Base-by-base conservation (phyloP, 1,140 invertebrate species). In the Camponotus pennsylvanicus region DNA sequence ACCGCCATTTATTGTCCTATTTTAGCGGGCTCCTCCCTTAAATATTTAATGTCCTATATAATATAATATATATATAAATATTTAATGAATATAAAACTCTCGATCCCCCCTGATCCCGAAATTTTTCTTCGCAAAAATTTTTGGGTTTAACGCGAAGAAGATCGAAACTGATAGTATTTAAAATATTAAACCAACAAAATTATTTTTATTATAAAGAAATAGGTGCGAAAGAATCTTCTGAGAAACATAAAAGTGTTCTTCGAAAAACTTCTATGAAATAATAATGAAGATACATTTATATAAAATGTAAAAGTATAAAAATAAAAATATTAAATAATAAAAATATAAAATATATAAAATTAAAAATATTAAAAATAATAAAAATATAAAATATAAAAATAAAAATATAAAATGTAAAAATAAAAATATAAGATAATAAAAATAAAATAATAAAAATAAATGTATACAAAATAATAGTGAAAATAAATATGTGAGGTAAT, bases 1-100 rank as follows among this genome's bases (percentile, higher is more conserved):
- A 27, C n/a, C 37, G 77, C 13, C 34, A 21, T 78, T 85, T 85
- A 66, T 67, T 78, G 45, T 78, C 13, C 59, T 85, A 85, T 78
- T 85, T 85, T 85, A 77, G 57, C 64, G 27, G 15, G 45, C 49
- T 49, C 4, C 40, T 83, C 32, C 37, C 75, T 83, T 85, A 57
- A 73, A 45, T 49, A 61, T 45, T 45, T 59, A 2, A 18, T 5
- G 8, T 42, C 6, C n/a, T 7, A 15, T 8, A 59, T 5, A 27
- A 27, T 27, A 21, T 21, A 21, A 21, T 21, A 21, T 21, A 27
- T 27, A 27, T 27, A 27, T 27, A 27, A 27, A 27, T 27, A 27
- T 27, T 27, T 27, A 27, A 27, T 15, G 18, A 61, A 55, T 45
- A 15, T 61, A 1, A 21, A 1, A 21, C 1, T 80, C 57, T 80